Evolutionary conservation across 2,113 vertebrate genomes (phyloP), one percentile per base, ranked within the genome.

Genomic region (Mirza zaza): DNA sequence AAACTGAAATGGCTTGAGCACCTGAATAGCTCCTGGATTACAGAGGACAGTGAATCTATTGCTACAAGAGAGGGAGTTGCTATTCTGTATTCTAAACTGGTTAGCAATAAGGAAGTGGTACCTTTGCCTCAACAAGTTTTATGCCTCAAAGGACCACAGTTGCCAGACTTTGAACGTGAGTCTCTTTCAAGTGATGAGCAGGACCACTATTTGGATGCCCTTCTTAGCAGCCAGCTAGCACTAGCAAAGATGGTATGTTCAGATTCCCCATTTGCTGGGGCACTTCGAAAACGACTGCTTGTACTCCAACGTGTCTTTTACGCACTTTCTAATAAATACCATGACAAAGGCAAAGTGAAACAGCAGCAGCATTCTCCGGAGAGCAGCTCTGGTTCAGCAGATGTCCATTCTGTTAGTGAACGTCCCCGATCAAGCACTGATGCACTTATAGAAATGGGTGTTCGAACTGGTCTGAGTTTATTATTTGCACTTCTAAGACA

Each of bases 1-100:
- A 99, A 99, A 96, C 98, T 99, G 92, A 99, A 99, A 98, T 99
- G 99, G 99, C 99, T 99, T 76, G 99, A 99, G 98, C 99, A 99
- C 97, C 99, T 99, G 0, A 99, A 99, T 98, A 99, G 99, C 98
- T 99, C 99, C 45, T 99, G 99, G 99, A 99, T 99, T 97, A 99
- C 99, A 11, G 99, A 99, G 97, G 99, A 99, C 98, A 99, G 99
- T 91, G 99, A 99, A 98, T 99, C 99, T 68, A 99, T 99, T 76
- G 99, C 99, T 88, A 99, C 99, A 0, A 99, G 99, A 97, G 99
- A 99, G 81, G 99, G 99, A 6, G 99, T 99, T 61, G 99, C 99
- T 23, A 83, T 99, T 97, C 98, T 99, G 15, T 99, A 99, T 50
- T 98, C 99, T 20, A 99, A 99, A 98, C 98, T 99, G 96, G 98